Base-by-base conservation (phyloP, 2,797 vertebrate genomes). In the Poliocrania exsul region DNA sequence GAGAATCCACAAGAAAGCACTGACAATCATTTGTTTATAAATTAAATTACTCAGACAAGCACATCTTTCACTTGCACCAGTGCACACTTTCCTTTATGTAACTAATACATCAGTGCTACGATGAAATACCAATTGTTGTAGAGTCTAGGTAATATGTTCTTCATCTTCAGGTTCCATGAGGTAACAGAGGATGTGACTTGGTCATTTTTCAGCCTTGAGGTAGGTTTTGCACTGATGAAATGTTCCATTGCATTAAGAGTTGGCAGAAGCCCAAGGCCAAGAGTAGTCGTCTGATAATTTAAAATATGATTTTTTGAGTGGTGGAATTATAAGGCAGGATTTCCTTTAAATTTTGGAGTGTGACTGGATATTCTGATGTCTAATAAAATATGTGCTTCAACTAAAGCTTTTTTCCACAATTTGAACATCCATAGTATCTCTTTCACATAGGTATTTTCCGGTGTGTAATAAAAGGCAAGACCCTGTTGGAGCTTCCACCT, bases 201-300 rank as follows among this genome's bases (percentile, higher is more conserved):
- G 51, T 69, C 67, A 47, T 25, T 78, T 92, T 91, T 86, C 54
- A 90, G 7, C 42, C 72, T 78, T 74, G 37, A 85, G 44, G 53
- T 72, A 67, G 54, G 28, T 61, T 85, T 89, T 83, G n/a, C 35
- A 26, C n/a, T 91, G 42, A 25, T 87, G 8, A 49, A 83, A 42
- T 60, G 24, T 69, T 89, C 57, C 47, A 10, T 74, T 74, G 20
- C 42, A 56, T 89, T 92, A 92, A 58, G 18, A 91, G 20, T 3
- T 90, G 69, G 37, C 81, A 83, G 92, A 89, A 91, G 42, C 44
- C 51, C 86, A 79, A 86, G 66, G 51, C 61, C 58, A 69, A 21
- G 23, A 51, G 24, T 78, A 86, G 86, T 78, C 72, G 37, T 78
- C 70, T n/a, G 70, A 35, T 81, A 81, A 83, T 95, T 74, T 94